phyloP scores from a whole-genome alignment of 2,113 vertebrate species.

The Phyllostomus discolor region DNA sequence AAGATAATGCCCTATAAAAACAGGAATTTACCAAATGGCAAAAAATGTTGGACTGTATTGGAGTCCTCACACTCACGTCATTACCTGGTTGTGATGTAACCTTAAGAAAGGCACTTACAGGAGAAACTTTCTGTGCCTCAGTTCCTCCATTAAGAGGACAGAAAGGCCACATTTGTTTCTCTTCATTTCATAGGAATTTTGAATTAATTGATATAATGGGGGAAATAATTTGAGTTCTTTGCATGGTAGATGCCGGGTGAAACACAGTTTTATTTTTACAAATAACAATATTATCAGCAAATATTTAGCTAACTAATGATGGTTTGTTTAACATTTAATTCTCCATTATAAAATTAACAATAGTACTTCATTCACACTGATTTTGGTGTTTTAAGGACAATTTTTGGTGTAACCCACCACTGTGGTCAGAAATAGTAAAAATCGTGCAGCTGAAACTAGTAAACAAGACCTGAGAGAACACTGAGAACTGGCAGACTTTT shows the following conservation, averaged over 20 bases:
- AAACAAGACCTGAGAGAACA: background rate
- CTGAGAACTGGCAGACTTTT: background rate
- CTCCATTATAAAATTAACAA: background rate
- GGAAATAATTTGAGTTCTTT: background rate
- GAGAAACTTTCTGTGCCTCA: background rate
- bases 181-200: background rate
- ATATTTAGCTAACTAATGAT: background rate
- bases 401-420: background rate
- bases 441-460: background rate
- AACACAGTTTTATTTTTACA: background rate
- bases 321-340: background rate
- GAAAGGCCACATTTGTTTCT: background rate
- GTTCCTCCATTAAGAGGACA: background rate
- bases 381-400: background rate
- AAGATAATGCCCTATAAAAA: background rate
- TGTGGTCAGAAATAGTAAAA: background rate
- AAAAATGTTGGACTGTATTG: background rate
- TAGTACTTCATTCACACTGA: background rate
- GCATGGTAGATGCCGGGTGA: background rate
- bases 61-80: background rate
- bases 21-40: background rate
- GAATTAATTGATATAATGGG: background rate
- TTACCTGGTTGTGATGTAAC: background rate
- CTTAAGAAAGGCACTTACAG: background rate
- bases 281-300: background rate